Evolutionary conservation across 2,113 vertebrate genomes (phyloP), one percentile per base, ranked within the genome.

Genomic region (Equus przewalskii): DNA sequence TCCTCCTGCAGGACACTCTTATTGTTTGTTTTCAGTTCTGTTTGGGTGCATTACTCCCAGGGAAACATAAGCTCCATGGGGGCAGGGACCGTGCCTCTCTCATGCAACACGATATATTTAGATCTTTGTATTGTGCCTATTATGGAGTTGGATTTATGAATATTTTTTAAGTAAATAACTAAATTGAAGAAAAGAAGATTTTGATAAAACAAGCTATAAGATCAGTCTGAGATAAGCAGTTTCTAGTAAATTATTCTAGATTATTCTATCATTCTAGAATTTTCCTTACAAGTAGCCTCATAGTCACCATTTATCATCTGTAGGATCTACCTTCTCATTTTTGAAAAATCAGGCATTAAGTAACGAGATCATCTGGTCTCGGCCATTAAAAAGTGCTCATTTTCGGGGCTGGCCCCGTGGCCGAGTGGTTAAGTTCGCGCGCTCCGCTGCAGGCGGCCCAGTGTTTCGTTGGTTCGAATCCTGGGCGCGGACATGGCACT

Each of bases 221-320:
- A 46, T 83, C 28, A 56, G 54, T 87, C 75, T 95, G 41, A 33
- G 4, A 75, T 44, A 82, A 94, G 13, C 24, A 72, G 7, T 92
- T 87, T 92, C 69, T 62, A 84, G 28, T 16, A 80, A 56, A 41
- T 41, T 41, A 41, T 41, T 41, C 36, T 41, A 41, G 36, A 41
- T 41, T 41, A 41, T 41, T 41, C 36, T 41, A 41, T 41, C 65
- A 62, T 26, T 56, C 76, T 41, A 91, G 46, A 81, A 90, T 56
- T 92, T 85, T 88, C 8, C n/a, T 92, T 87, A 81, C 44, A 73
- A 90, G 54, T 85, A 89, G 89, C 6, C 22, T 92, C 10, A 41
- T 33, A 85, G 12, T 49, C 5, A 62, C 19, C 69, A 86, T 41
- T 79, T 70, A 64, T 79, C 75, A 90, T 67, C 58, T 75, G 1